phyloP scores from a whole-genome alignment of 2,888 invertebrate genomes.

The Agrotis puta region DNA sequence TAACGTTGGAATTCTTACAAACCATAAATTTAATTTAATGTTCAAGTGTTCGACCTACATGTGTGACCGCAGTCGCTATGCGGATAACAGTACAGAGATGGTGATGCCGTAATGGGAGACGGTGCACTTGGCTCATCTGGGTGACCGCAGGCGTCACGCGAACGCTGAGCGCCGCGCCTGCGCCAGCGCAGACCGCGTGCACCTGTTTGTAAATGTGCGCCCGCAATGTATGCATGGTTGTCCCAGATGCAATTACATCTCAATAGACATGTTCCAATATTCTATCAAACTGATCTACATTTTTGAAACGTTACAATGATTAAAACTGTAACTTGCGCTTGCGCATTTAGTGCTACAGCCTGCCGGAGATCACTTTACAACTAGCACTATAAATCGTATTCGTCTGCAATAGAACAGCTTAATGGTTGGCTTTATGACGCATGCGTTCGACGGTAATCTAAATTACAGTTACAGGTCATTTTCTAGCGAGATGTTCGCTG shows the following conservation, averaged over 20 bases:
- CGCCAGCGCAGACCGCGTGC: constrained; percentile 24
- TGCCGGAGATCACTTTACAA: constrained; percentile 46
- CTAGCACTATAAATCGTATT: constrained; percentile 53
- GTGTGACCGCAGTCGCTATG: constrained; percentile 81
- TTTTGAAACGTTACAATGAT: constrained; percentile 32
- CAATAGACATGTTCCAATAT: constrained; percentile 40
- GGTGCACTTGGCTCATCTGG: constrained; percentile 78
- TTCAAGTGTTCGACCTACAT: constrained; percentile 85
- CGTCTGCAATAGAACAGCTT: constrained; percentile 61
- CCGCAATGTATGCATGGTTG: constrained; percentile 58
- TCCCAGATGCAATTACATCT: constrained; percentile 40
- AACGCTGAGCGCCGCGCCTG: constrained; percentile 40
- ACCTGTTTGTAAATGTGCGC: constrained; percentile 64
- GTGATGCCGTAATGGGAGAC: constrained; percentile 72
- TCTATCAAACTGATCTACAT: constrained; percentile 39
- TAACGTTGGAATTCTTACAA: constrained; percentile 79
- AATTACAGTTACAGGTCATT: constrained; percentile 73
- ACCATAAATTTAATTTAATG: constrained; percentile 85
- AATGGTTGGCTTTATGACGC: constrained; percentile 64
- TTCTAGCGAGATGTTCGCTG: constrained; percentile 55
- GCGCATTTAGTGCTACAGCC: constrained; percentile 14
- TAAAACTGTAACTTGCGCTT: constrained; percentile 48
- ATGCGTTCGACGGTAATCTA: constrained; percentile 67
- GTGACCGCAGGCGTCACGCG: constrained; percentile 81
- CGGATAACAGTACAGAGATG: constrained; percentile 85